These are phyloP conservation scores for Diachasma alloeum DNA, from an alignment of 1,140 invertebrate species.

Conservation along the genomic window DNA sequence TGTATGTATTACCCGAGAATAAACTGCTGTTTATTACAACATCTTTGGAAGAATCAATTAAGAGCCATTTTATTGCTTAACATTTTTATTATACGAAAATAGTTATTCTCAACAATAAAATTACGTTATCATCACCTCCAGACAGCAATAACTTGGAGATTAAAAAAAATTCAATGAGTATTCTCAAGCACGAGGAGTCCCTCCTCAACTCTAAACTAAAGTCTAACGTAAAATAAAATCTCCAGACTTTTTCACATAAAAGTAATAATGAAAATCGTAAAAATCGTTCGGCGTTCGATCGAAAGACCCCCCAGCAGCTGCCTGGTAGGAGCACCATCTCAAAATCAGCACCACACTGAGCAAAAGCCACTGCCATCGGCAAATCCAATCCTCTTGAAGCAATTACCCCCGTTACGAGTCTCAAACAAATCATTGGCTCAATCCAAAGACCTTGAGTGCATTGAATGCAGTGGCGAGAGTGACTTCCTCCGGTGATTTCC, in stretches of 20 bases:
- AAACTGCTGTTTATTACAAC: not conserved
- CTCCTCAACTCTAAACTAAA: not conserved
- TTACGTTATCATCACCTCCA: not conserved
- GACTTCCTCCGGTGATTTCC: slow-evolving; percentile 86
- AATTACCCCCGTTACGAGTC: not conserved
- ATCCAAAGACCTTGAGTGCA: slow-evolving; percentile 90
- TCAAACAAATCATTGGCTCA: slow-evolving; percentile 72
- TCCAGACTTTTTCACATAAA: not conserved
- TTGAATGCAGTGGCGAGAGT: slow-evolving; percentile 92
- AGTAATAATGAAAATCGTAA: not conserved
- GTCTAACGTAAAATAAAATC: too few relatives aligned
- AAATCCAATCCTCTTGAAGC: not conserved
- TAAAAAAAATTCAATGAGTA: not conserved
- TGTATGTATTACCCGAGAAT: slow-evolving; percentile 9
- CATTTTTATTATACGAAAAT: slow-evolving; percentile 6
- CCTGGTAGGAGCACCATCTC: not conserved
- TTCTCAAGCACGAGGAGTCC: not conserved
- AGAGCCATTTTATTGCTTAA: not conserved
- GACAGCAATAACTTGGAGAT: not conserved
- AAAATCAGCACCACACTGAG: not conserved
- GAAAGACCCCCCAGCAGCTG: not conserved
- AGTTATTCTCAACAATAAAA: slow-evolving; percentile 1
- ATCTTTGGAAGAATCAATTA: not conserved
- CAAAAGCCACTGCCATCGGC: too few relatives aligned
- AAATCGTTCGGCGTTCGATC: not conserved